Evolutionary conservation across 2,113 vertebrate genomes (phyloP).

Genomic region (Carassius gibelio): DNA sequence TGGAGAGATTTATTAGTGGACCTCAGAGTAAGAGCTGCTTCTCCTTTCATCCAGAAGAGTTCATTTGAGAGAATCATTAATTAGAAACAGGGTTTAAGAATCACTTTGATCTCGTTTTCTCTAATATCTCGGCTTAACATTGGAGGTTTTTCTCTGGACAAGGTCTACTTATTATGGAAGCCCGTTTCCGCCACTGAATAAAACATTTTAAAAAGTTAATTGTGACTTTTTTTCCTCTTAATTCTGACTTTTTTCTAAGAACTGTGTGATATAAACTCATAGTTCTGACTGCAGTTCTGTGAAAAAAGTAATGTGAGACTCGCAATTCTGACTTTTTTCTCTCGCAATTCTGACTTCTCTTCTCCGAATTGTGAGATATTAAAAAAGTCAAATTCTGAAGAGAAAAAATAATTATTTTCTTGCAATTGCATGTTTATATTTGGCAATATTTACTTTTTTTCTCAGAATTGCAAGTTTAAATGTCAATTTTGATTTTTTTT

Average conservation of each 20-base stretch:
- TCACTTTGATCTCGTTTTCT: conserved; percentile 14
- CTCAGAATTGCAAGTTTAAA: too few species aligned
- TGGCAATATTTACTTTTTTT: too few species aligned
- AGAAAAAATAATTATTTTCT: too few species aligned
- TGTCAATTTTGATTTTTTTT: too few species aligned
- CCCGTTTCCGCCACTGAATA: not conserved
- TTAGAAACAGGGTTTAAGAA: not conserved
- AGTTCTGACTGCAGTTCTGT: too few species aligned
- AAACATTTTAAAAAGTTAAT: not conserved
- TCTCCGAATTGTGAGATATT: too few species aligned
- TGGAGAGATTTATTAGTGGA: conserved; percentile 92
- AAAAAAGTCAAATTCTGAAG: too few species aligned
- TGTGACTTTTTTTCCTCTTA: not conserved
- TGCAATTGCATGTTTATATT: too few species aligned
- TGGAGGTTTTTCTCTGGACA: not conserved
- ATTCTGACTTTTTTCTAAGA: too few species aligned
- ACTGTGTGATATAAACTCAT: too few species aligned
- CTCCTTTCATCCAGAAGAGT: not conserved
- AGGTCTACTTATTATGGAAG: not conserved
- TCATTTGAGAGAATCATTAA: not conserved
- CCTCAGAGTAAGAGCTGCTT: conserved; percentile 83
- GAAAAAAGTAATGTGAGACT: too few species aligned
- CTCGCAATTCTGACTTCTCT: too few species aligned
- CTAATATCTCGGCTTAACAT: not conserved
- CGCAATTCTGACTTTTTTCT: not conserved